phyloP scores from a whole-genome alignment of 2,797 vertebrate genomes.

The Acridotheres tristis region DNA sequence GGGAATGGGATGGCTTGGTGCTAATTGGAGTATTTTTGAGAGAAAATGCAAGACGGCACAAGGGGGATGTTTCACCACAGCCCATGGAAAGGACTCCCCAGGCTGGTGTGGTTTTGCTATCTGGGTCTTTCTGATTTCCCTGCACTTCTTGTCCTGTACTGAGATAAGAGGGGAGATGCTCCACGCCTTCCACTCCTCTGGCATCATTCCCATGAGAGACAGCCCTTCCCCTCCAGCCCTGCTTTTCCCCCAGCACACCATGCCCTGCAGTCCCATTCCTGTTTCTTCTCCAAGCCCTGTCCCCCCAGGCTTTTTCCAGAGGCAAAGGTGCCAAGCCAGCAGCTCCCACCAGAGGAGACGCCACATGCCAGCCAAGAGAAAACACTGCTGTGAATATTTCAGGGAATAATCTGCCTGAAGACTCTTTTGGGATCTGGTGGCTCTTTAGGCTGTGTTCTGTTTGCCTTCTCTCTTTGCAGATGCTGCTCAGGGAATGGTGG shows the following conservation, averaged over 20 bases:
- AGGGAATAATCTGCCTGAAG: neutral
- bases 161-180: neutral
- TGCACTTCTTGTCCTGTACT: conserved; percentile 2
- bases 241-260: neutral
- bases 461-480: neutral
- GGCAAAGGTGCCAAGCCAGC: neutral
- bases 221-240: neutral
- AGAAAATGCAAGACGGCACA: accelerated
- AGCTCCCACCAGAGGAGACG: neutral
- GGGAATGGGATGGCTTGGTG: neutral
- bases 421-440: neutral
- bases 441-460: neutral
- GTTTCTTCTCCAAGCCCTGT: neutral
- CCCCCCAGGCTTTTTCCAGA: neutral
- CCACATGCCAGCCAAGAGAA: neutral
- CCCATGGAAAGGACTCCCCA: neutral
- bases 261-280: neutral
- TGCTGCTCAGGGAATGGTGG: neutral
- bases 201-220: neutral
- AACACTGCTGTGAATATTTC: neutral
- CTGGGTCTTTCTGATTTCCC: neutral
- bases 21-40: neutral
- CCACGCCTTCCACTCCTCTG: neutral
- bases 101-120: neutral
- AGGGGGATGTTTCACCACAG: neutral